phyloP scores from a whole-genome alignment of 1,140 invertebrate species.

The Hyles vespertilio region DNA sequence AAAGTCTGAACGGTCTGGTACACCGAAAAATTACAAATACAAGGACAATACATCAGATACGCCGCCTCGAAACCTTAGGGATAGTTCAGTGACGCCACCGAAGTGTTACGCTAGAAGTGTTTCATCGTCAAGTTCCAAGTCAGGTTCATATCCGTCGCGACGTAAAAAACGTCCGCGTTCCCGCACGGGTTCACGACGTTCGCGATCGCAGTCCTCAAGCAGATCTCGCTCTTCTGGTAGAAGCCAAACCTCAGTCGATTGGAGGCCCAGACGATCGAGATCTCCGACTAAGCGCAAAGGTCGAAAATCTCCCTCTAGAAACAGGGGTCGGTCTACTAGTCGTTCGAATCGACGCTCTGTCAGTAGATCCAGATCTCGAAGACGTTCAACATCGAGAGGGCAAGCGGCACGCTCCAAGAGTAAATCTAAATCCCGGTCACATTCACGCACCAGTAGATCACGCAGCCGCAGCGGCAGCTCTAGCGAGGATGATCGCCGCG shows the following conservation, averaged over 20 bases:
- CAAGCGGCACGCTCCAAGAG: slow-evolving; percentile 33
- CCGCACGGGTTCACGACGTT: slow-evolving; percentile 20
- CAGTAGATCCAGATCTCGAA: slow-evolving; percentile 39
- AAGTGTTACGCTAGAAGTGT: slow-evolving; percentile 51
- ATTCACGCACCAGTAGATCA: slow-evolving; percentile 25
- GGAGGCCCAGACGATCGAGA: slow-evolving; percentile 27
- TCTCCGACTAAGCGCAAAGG: slow-evolving; percentile 35
- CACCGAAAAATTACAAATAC: slow-evolving; percentile 43
- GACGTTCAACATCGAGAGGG: slow-evolving; percentile 36
- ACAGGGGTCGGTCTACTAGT: slow-evolving; percentile 38
- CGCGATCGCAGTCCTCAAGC: slow-evolving; percentile 34
- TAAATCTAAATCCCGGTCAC: slow-evolving; percentile 37
- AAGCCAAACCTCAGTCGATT: too few species aligned
- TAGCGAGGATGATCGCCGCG: slow-evolving; percentile 57
- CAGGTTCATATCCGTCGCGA: slow-evolving; percentile 12
- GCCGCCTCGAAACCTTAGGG: slow-evolving; percentile 36
- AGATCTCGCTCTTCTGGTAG: slow-evolving; percentile 32
- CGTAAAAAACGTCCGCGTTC: too few species aligned
- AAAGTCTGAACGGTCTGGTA: slow-evolving; percentile 23
- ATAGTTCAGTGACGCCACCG: slow-evolving; percentile 57
- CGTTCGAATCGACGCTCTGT: slow-evolving; percentile 36
- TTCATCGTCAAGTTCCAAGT: slow-evolving; percentile 47
- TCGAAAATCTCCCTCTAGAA: slow-evolving; percentile 23
- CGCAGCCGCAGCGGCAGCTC: slow-evolving; percentile 38
- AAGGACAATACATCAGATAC: slow-evolving; percentile 34